Conservation (phyloP, 2,113 vertebrate species). For the Antigone vipio region DNA sequence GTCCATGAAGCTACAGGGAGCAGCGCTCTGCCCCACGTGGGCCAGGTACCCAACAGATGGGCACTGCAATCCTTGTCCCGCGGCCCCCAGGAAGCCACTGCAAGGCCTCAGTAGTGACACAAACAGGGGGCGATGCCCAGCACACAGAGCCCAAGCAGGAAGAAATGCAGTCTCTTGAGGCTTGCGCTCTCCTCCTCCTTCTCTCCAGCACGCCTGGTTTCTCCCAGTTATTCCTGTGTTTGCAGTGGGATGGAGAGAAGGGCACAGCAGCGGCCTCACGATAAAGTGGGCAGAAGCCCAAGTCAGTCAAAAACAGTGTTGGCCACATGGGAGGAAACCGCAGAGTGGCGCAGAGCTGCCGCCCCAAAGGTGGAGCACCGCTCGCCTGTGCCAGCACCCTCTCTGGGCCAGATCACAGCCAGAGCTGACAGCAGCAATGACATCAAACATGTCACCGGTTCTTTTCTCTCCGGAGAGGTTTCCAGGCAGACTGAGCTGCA, state of each 20-base stretch:
- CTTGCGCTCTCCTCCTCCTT: neutral
- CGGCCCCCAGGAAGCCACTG: neutral
- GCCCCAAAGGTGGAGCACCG: neutral
- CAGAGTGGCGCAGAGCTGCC: neutral
- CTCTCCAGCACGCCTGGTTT: neutral
- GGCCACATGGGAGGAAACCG: neutral
- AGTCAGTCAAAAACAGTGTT: neutral
- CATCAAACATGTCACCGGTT: neutral
- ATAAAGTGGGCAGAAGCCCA: neutral
- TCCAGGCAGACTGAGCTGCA: neutral
- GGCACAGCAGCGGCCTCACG: neutral
- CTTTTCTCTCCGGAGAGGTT: neutral
- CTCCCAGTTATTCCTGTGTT: neutral
- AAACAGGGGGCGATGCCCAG: neutral
- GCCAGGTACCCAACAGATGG: neutral
- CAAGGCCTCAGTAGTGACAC: neutral
- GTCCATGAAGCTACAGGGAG: neutral
- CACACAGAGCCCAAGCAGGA: neutral
- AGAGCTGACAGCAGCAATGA: neutral
- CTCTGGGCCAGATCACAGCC: neutral
- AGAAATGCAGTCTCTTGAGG: neutral
- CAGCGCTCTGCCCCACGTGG: neutral
- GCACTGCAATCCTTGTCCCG: neutral
- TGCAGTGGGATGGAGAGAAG: neutral
- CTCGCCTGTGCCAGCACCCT: neutral